Evolutionary conservation across 2,888 invertebrate species (phyloP).

Genomic region (Coleophora deauratella): DNA sequence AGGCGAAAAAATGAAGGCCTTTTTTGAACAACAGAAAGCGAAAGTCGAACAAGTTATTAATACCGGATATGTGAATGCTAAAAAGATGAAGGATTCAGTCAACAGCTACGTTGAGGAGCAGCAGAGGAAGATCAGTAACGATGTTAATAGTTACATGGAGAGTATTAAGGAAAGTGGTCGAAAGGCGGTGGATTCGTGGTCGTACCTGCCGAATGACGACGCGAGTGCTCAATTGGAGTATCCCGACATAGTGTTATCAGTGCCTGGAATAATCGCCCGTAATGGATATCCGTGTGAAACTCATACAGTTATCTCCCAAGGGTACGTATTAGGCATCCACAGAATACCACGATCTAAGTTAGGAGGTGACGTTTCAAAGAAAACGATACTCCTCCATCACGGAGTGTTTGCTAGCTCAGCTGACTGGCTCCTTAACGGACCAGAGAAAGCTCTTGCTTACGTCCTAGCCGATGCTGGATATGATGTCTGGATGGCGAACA

Average conservation of each 20-base stretch:
- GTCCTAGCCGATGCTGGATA: conserved; percentile 80
- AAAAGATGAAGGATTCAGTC: conserved; percentile 36
- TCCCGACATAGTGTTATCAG: conserved; percentile 45
- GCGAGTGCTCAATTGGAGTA: conserved; percentile 29
- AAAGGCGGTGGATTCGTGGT: conserved; percentile 35
- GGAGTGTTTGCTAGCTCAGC: conserved; percentile 86
- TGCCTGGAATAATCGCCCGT: conserved; percentile 50
- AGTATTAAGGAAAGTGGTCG: conserved; percentile 36
- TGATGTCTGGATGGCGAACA: conserved; percentile 89
- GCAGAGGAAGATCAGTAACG: conserved; percentile 34
- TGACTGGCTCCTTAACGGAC: conserved; percentile 84
- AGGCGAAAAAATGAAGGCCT: not conserved
- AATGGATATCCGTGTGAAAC: conserved; percentile 82
- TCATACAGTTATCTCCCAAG: conserved; percentile 84
- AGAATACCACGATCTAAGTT: conserved; percentile 78
- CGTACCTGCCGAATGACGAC: conserved; percentile 32
- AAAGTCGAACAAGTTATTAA: conserved; percentile 19
- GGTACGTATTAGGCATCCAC: conserved; percentile 86
- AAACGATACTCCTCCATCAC: conserved; percentile 81
- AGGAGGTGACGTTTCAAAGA: conserved; percentile 29
- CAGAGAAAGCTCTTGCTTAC: conserved; percentile 77
- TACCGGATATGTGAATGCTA: conserved; percentile 27
- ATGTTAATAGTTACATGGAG: conserved; percentile 41
- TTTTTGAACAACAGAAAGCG: not conserved
- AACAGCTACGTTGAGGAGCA: conserved; percentile 42